Evolutionary conservation across 2,888 invertebrate species (phyloP).

Genomic region (Calameuta pallipes): DNA sequence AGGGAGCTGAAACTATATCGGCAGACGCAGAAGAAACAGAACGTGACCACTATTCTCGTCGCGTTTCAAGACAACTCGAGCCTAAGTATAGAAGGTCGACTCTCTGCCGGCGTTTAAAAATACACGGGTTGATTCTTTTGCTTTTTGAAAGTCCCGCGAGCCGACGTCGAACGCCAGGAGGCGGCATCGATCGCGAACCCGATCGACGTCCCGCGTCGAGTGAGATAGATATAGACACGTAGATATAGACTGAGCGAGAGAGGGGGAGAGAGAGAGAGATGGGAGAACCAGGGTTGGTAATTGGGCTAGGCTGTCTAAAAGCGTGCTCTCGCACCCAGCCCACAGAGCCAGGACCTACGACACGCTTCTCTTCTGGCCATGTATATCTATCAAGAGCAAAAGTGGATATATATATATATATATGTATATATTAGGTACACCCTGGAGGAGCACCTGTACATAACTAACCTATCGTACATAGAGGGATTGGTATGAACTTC

Average conservation of each 20-base stretch:
- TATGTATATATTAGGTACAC: not conserved
- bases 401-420: not conserved
- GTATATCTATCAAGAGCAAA: not conserved
- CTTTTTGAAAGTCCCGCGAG: conserved; percentile 1
- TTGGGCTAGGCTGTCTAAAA: not conserved
- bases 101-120: conserved; percentile 46
- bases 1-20: not conserved
- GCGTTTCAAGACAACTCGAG: conserved; percentile 46
- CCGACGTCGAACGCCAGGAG: not conserved
- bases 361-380: not conserved
- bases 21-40: conserved; percentile 25
- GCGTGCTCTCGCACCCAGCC: not conserved
- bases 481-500: not conserved
- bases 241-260: not conserved
- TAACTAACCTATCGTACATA: not conserved
- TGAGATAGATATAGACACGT: not conserved
- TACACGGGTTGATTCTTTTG: conserved; percentile 23
- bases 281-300: not conserved
- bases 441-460: not conserved
- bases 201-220: not conserved
- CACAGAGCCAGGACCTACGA: not conserved
- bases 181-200: not conserved
- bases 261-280: too few relatives aligned
- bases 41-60: conserved; percentile 54
- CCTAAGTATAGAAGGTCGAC: conserved; percentile 49